These are phyloP conservation scores for Zele albiditarsus DNA, from an alignment of 2,888 invertebrate species.

Conservation along the genomic window DNA sequence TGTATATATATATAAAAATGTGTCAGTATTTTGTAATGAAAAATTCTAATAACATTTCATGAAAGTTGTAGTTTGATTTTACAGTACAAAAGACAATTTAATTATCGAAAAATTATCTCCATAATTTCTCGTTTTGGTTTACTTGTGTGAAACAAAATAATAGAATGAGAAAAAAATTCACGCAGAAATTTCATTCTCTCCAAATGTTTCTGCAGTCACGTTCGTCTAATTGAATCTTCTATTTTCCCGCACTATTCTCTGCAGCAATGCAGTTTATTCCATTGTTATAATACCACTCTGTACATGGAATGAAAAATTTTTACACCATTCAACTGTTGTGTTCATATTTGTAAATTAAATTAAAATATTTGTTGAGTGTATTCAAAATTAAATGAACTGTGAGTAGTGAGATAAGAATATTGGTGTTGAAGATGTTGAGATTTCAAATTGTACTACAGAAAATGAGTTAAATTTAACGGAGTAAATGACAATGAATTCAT, in stretches of 20 bases:
- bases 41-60: background rate
- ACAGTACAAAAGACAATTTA: background rate
- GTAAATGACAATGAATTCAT: no score
- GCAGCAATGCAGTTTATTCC: background rate
- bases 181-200: background rate
- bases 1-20: background rate
- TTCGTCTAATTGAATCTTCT: slow-evolving; percentile 11
- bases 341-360: background rate
- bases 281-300: background rate
- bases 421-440: no score
- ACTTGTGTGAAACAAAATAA: background rate
- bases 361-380: background rate
- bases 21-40: background rate
- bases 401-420: background rate
- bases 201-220: background rate
- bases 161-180: background rate
- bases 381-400: background rate
- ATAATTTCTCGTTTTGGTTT: background rate
- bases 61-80: background rate
- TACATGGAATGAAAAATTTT: background rate
- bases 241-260: background rate
- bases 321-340: background rate
- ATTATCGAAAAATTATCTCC: background rate
- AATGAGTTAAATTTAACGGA: no score
- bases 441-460: no score